Percentiles rank a stretch among this genome's conserved stretches.
These are phyloP conservation scores for Platorchestia sp. DNA, from an alignment of 1,140 invertebrate genomes.

Conservation along the genomic window DNA sequence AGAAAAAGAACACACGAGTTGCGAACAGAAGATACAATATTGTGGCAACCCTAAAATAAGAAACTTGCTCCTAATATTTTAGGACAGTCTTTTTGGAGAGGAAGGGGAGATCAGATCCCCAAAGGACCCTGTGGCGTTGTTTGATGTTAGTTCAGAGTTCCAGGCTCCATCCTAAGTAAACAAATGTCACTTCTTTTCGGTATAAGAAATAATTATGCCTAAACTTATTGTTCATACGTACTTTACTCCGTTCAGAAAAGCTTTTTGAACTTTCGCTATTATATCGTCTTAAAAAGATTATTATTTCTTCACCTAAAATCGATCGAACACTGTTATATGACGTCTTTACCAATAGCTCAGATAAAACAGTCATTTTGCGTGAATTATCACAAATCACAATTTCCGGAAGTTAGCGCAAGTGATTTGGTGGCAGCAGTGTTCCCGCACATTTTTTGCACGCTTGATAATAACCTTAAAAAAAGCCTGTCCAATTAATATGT, in stretches of 20 bases:
- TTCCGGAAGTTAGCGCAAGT: neutral
- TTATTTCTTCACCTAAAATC: neutral
- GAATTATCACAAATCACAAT: neutral
- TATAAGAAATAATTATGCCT: neutral
- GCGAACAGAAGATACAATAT: too few relatives aligned
- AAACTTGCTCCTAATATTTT: neutral
- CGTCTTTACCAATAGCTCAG: neutral
- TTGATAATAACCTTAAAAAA: too few relatives aligned
- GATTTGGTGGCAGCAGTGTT: too few relatives aligned
- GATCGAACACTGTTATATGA: neutral
- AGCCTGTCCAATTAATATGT: too few relatives aligned
- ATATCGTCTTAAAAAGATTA: neutral
- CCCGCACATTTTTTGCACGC: too few relatives aligned
- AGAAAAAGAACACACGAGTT: neutral
- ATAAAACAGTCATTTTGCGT: neutral
- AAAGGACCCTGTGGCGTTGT: neutral
- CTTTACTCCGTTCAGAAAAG: neutral
- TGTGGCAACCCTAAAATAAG: too few relatives aligned
- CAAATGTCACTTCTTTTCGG: neutral
- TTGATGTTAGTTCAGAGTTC: neutral
- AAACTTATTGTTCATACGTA: too few relatives aligned
- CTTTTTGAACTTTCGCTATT: neutral
- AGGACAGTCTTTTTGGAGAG: neutral
- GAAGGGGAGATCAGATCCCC: neutral
- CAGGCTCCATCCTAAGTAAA: neutral